A percentile compares a stretch with the other conserved stretches of the same genome.
Evolutionary conservation across 92 coral and sea anemone species (phyloP).

Genomic region (Epizoanthus scotinus): DNA sequence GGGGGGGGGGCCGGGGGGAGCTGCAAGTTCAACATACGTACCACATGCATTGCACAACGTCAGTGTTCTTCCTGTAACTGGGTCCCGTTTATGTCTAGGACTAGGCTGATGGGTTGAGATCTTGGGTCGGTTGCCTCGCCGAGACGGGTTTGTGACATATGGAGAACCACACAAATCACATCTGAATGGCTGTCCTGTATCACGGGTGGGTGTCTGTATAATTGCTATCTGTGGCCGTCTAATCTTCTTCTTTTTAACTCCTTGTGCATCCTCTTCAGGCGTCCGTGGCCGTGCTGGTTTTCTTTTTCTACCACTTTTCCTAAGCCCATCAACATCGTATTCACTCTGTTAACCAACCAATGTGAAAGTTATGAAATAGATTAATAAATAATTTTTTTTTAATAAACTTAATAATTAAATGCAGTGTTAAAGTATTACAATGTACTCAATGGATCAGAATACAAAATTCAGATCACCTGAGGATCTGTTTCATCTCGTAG

Average conservation of each 20-base stretch:
- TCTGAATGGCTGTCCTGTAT: conserved; percentile 78
- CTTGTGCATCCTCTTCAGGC: conserved; percentile 61
- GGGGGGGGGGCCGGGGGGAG: background rate
- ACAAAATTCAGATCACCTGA: background rate
- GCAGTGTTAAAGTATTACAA: too few relatives aligned
- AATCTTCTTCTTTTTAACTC: conserved; percentile 60
- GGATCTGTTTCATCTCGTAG: conserved; percentile 18
- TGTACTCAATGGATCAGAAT: too few relatives aligned
- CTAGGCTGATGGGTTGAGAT: conserved; percentile 89
- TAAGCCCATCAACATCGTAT: conserved; percentile 52
- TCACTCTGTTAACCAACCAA: conserved; percentile 33
- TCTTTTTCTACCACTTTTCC: conserved; percentile 84
- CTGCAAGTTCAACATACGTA: conserved; percentile 39
- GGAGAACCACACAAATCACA: conserved; percentile 97
- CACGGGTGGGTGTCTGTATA: conserved; percentile 48
- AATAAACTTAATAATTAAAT: too few relatives aligned
- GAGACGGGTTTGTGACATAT: conserved; percentile 90
- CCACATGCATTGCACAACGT: conserved; percentile 99
- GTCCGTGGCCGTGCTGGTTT: conserved; percentile 79
- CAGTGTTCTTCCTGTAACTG: conserved; percentile 83
- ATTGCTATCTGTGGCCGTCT: conserved; percentile 54
- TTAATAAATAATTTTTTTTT: too few relatives aligned
- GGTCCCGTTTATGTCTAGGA: conserved; percentile 93
- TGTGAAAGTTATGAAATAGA: background rate
- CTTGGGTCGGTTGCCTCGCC: conserved; percentile 93